These are phyloP conservation scores for Bellardia pandia DNA, from an alignment of 2,888 invertebrate genomes.

Conservation along the genomic window DNA sequence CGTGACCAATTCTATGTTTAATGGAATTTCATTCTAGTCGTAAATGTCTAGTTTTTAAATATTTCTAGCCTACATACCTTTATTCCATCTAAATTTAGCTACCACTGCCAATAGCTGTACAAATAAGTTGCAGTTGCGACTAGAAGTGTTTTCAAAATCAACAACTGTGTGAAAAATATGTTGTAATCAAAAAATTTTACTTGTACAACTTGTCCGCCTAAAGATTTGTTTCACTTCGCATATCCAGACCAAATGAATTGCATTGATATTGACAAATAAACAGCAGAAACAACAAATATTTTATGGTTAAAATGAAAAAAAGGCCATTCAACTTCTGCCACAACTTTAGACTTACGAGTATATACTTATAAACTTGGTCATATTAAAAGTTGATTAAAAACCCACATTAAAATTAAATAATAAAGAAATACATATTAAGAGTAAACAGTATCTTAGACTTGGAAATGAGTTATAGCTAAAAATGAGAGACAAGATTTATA, in stretches of 20 bases:
- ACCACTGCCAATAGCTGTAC: background rate
- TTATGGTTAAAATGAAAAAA: conserved; percentile 23
- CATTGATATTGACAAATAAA: conserved; percentile 62
- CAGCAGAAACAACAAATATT: conserved; percentile 35
- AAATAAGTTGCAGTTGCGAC: background rate
- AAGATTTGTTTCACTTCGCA: conserved; percentile 32
- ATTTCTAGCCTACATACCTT: conserved; percentile 55
- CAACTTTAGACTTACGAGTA: no score
- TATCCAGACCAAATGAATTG: conserved; percentile 19
- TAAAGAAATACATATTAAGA: conserved; percentile 40
- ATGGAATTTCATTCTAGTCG: conserved; percentile 38
- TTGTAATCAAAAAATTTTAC: conserved; percentile 59
- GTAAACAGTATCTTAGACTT: conserved; percentile 44
- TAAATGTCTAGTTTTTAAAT: conserved; percentile 47
- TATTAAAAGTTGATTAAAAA: conserved; percentile 61
- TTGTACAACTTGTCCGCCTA: conserved; percentile 71
- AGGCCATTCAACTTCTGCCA: conserved; percentile 55
- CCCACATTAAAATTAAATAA: conserved; percentile 61
- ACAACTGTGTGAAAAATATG: conserved; percentile 62
- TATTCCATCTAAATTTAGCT: conserved; percentile 12
- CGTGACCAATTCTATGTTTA: background rate
- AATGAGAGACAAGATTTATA: conserved; percentile 52
- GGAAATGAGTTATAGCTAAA: conserved; percentile 39
- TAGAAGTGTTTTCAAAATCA: conserved; percentile 44
- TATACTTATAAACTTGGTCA: conserved; percentile 47